Conservation (phyloP, 2,797 vertebrate genomes). For the Pipistrellus kuhlii region DNA sequence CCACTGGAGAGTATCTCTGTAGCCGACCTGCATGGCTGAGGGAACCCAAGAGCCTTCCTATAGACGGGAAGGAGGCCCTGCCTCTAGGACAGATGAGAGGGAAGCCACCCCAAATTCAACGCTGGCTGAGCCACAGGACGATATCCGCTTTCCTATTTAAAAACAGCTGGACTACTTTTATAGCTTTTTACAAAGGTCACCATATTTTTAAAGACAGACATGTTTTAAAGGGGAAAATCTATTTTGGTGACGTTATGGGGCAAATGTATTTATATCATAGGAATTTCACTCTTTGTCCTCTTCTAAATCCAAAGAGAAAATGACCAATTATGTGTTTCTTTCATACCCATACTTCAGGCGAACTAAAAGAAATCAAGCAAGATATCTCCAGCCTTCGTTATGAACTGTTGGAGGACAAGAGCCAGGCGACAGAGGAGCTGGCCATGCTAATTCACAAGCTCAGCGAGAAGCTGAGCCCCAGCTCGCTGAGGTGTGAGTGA, state of each 20-base stretch:
- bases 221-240: constrained; percentile 8
- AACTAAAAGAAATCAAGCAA: constrained; percentile 95
- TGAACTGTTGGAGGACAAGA: constrained; percentile 94
- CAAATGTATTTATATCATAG: neutral
- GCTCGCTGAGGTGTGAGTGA: constrained; percentile 88
- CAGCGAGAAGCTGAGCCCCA: constrained; percentile 91
- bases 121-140: neutral
- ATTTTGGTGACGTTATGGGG: neutral
- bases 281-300: constrained; percentile 54
- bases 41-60: neutral
- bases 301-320: constrained; percentile 43
- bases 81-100: no score
- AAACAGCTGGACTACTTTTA: neutral
- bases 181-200: neutral
- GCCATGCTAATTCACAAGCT: constrained; percentile 93
- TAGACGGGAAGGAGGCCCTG: neutral
- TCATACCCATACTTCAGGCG: constrained; percentile 86
- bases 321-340: constrained; percentile 35
- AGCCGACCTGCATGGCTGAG: neutral
- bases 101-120: neutral
- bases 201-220: constrained; percentile 25
- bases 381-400: constrained; percentile 95
- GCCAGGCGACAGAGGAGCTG: constrained; percentile 92
- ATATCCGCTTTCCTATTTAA: neutral
- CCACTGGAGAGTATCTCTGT: no score